Percentiles rank a stretch among this genome's conserved stretches.
Evolutionary conservation across 2,888 invertebrate species (phyloP).

Genomic region (Poecilobothrus nobilitatus): DNA sequence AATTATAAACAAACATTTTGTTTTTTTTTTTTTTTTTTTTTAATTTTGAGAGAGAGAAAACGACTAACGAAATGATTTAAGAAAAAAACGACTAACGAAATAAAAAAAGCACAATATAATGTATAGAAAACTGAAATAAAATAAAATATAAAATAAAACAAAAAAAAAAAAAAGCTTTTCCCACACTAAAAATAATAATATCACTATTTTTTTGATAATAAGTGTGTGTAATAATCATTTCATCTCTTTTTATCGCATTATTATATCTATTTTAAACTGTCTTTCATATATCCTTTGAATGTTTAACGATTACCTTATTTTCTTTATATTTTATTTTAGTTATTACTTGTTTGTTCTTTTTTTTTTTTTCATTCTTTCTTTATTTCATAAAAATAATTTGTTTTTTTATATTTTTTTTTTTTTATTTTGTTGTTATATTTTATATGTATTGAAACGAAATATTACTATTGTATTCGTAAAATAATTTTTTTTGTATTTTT

Average conservation of each 20-base stretch:
- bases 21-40: too few species aligned
- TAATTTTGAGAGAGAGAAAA: too few species aligned
- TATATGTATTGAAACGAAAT: background rate
- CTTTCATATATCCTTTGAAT: background rate
- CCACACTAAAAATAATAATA: background rate
- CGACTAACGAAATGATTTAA: too few species aligned
- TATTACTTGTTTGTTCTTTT: background rate
- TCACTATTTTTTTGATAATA: background rate
- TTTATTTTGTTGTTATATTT: background rate
- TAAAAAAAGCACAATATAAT: background rate
- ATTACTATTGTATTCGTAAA: background rate
- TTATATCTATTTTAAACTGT: constrained; percentile 2
- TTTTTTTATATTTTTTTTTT: too few species aligned
- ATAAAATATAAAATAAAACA: too few species aligned
- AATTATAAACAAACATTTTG: background rate
- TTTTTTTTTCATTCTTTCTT: background rate
- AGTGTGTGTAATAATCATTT: constrained; percentile 9
- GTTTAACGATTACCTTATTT: background rate
- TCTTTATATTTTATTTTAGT: background rate
- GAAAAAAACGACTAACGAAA: too few species aligned
- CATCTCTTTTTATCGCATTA: constrained; percentile 10
- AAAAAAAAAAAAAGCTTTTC: constrained; percentile 1
- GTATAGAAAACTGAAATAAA: background rate
- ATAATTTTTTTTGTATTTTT: constrained; percentile 2
- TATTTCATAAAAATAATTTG: background rate